phyloP scores from a whole-genome alignment of 2,113 vertebrate genomes.

The Copsychus sechellarum region DNA sequence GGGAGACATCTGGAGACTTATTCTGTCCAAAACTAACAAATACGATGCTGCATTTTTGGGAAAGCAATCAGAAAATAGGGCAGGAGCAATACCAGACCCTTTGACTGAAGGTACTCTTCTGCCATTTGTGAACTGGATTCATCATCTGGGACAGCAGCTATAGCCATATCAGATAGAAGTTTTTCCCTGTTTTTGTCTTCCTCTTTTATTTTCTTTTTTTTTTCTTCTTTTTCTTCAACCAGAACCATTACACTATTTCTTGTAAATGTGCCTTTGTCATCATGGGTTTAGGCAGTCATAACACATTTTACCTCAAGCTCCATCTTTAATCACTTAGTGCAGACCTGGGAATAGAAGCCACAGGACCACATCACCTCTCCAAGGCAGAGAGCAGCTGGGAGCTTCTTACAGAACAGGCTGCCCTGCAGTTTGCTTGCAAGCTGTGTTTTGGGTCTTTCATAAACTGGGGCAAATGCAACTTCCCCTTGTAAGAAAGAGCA shows the following conservation, averaged over 20 bases:
- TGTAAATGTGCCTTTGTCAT: constrained; percentile 31
- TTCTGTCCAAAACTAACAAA: constrained; percentile 46
- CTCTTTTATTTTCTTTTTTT: accelerated
- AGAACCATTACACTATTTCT: background rate
- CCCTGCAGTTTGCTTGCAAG: background rate
- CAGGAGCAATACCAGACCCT: background rate
- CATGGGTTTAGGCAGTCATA: background rate
- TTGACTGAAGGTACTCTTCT: background rate
- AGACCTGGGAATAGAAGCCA: background rate
- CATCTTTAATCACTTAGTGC: constrained; percentile 15
- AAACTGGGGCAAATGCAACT: background rate
- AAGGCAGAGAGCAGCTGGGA: background rate
- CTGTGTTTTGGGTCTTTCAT: background rate
- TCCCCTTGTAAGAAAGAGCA: background rate
- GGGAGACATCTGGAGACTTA: constrained; percentile 19
- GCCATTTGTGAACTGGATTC: background rate
- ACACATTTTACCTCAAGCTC: background rate
- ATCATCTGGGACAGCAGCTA: background rate
- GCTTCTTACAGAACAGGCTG: background rate
- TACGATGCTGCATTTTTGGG: background rate
- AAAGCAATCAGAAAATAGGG: background rate
- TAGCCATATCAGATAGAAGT: background rate
- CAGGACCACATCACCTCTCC: background rate
- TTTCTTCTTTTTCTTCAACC: background rate
- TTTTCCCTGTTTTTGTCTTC: background rate